Evolutionary conservation across 2,888 invertebrate genomes (phyloP).

Genomic region (Andrena flavipes): DNA sequence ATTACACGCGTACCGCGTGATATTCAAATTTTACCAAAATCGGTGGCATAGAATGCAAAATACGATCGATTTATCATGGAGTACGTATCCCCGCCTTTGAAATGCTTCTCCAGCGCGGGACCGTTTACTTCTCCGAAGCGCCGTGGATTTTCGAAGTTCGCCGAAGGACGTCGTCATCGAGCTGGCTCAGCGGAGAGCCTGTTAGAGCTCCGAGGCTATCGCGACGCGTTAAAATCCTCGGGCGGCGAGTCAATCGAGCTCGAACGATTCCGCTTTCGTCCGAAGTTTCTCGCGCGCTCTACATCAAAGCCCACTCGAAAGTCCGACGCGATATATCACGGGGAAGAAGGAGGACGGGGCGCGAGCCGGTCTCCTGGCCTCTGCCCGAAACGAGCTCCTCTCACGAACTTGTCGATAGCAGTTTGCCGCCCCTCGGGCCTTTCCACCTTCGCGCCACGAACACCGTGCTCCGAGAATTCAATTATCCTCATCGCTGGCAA

Average conservation of each 20-base stretch:
- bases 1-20: no score
- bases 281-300: constrained; percentile 18
- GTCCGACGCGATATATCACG: constrained; percentile 38
- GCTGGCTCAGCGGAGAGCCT: no score
- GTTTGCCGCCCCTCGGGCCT: constrained; percentile 67
- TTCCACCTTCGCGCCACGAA: constrained; percentile 66
- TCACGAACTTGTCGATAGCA: constrained; percentile 71
- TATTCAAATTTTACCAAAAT: no score
- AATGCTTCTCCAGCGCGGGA: no score
- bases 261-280: constrained; percentile 10
- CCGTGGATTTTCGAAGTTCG: no score
- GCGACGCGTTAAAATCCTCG: constrained; percentile 6
- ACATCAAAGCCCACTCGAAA: constrained; percentile 47
- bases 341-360: neutral
- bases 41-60: no score
- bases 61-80: no score
- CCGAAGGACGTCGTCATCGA: no score
- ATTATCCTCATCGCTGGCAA: constrained; percentile 73
- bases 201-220: neutral
- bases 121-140: no score
- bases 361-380: constrained; percentile 3
- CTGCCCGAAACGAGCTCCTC: constrained; percentile 49
- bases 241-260: constrained; percentile 7
- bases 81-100: no score
- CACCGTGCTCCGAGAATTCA: constrained; percentile 74